Percentiles rank a stretch among this genome's conserved stretches.
These are phyloP conservation scores for Drosophila seguyi DNA, from an alignment of 1,140 invertebrate genomes.

Conservation along the genomic window DNA sequence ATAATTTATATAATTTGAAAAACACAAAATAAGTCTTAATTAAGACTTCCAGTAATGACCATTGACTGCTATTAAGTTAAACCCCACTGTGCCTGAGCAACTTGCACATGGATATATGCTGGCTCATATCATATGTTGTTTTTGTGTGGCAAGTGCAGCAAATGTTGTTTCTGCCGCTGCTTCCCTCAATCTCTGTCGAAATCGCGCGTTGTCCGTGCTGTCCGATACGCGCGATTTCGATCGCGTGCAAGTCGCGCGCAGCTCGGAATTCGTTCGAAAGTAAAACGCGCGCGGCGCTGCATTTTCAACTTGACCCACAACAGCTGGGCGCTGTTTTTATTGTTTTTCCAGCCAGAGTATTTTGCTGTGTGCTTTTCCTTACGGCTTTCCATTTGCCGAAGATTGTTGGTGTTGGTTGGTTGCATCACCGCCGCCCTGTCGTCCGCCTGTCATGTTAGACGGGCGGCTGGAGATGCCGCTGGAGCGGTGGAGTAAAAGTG, in stretches of 20 bases:
- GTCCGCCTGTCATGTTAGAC: constrained; percentile 74
- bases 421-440: constrained; percentile 66
- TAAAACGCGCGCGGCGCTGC: constrained; percentile 50
- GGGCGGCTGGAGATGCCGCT: constrained; percentile 59
- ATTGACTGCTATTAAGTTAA: neutral
- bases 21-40: neutral
- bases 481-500: constrained; percentile 60
- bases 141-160: constrained; percentile 44
- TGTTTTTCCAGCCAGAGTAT: constrained; percentile 18
- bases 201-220: constrained; percentile 41
- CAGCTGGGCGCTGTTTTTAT: constrained; percentile 22
- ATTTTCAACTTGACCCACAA: constrained; percentile 83
- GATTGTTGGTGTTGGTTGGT: constrained; percentile 61
- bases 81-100: constrained; percentile 2
- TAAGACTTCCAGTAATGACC: neutral
- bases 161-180: constrained; percentile 32
- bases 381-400: constrained; percentile 59
- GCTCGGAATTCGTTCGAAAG: constrained; percentile 43
- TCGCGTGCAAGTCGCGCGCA: constrained; percentile 60
- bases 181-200: constrained; percentile 30
- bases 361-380: constrained; percentile 30
- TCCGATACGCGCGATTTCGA: constrained; percentile 45
- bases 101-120: constrained; percentile 7
- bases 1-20: neutral
- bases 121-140: constrained; percentile 23